phyloP scores from a whole-genome alignment of 2,113 vertebrate species.

The Xiphorhynchus elegans region DNA sequence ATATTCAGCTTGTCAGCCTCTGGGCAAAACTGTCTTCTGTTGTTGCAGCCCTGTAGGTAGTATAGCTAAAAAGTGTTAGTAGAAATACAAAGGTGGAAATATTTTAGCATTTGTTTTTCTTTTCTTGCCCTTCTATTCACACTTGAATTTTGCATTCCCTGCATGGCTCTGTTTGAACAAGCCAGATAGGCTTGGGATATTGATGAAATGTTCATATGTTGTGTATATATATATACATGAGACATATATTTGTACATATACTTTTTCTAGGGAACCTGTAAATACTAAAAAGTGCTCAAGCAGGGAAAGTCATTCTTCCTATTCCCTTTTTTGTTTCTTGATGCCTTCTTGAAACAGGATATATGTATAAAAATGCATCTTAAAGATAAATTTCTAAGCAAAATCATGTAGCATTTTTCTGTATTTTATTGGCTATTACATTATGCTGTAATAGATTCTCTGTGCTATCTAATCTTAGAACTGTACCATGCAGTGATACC shows the following conservation, averaged over 20 bases:
- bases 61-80: not conserved
- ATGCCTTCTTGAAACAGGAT: not conserved
- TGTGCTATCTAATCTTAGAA: constrained; percentile 25
- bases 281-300: not conserved
- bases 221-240: not conserved
- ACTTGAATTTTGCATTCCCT: not conserved
- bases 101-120: not conserved
- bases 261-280: not conserved
- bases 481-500: not conserved
- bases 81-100: not conserved
- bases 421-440: not conserved
- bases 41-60: not conserved
- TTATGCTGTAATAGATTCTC: constrained; percentile 26
- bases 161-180: not conserved
- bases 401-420: not conserved
- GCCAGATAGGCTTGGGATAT: not conserved
- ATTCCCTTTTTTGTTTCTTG: not conserved
- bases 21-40: constrained; percentile 15
- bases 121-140: not conserved
- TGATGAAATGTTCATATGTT: not conserved
- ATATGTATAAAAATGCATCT: not conserved
- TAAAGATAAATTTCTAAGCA: not conserved
- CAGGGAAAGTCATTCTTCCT: not conserved
- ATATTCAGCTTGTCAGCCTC: not conserved
- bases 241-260: too few species aligned